These are phyloP conservation scores for Channa striata DNA, from an alignment of 2,797 vertebrate genomes.

Conservation along the genomic window DNA sequence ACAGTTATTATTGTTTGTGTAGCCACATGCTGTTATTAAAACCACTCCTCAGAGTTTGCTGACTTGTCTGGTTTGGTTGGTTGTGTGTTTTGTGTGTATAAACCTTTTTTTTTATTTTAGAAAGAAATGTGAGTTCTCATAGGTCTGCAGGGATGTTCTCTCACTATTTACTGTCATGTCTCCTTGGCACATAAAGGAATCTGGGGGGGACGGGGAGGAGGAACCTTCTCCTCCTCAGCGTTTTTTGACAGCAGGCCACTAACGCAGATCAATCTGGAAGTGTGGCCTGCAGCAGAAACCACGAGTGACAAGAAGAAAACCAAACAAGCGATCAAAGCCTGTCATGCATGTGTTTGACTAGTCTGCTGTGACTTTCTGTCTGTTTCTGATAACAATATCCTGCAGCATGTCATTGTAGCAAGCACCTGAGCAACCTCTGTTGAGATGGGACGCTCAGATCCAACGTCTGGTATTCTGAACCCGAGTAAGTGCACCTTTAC, in stretches of 20 bases:
- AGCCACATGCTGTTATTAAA: background rate
- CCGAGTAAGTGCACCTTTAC: conserved; percentile 74
- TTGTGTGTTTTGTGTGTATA: background rate
- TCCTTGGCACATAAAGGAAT: background rate
- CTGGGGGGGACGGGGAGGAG: background rate
- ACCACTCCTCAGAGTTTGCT: background rate
- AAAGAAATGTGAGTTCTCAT: background rate
- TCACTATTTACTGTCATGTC: conserved; percentile 22
- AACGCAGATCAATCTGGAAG: conserved; percentile 31
- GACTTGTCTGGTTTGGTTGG: background rate
- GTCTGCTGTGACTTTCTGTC: conserved; percentile 9
- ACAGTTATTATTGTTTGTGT: conserved; percentile 8
- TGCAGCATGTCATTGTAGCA: conserved; percentile 20
- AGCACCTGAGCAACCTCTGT: conserved; percentile 20
- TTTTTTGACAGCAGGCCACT: conserved; percentile 39
- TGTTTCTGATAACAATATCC: conserved; percentile 23
- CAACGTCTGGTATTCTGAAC: conserved; percentile 42
- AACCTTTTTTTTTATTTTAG: background rate
- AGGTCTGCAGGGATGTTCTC: background rate
- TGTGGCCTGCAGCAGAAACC: conserved; percentile 26
- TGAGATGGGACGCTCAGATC: conserved; percentile 39
- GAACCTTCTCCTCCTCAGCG: conserved; percentile 22
- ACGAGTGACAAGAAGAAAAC: conserved; percentile 21
- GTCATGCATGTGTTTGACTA: conserved; percentile 8
- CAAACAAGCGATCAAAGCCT: conserved; percentile 28